phyloP scores from a whole-genome alignment of 2,113 vertebrate species.

The Sakesphorus luctuosus region DNA sequence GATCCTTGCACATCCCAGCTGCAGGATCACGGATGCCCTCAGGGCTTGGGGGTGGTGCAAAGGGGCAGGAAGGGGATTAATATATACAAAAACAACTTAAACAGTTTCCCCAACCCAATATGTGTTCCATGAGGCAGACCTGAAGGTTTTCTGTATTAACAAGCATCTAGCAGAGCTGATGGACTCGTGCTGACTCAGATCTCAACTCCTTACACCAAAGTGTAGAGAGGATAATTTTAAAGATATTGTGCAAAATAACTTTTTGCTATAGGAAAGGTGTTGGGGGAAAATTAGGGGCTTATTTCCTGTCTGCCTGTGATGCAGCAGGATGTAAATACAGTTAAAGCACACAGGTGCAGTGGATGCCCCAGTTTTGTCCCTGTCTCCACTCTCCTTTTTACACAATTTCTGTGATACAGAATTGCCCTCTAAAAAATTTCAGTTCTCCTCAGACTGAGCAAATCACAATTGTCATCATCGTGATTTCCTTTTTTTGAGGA shows the following conservation, averaged over 20 bases:
- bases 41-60: background rate
- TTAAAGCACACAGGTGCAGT: background rate
- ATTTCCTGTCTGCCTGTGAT: background rate
- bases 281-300: background rate
- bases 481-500: background rate
- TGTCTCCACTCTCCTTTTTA: rapidly evolving
- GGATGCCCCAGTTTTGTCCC: background rate
- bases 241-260: background rate
- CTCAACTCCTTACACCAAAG: background rate
- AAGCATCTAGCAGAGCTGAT: background rate
- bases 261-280: background rate
- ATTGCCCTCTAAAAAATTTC: background rate
- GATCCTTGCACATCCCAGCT: background rate
- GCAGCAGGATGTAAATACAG: background rate
- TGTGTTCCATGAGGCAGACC: background rate
- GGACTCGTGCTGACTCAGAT: background rate
- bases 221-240: background rate
- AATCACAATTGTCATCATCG: background rate
- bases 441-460: background rate
- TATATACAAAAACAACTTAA: background rate
- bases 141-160: background rate
- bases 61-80: background rate
- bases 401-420: background rate
- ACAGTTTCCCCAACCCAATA: background rate
- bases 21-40: rapidly evolving